Evolutionary conservation across 2,113 vertebrate species (phyloP), one percentile per base, ranked within the genome.

Genomic region (Danionella cerebrum): DNA sequence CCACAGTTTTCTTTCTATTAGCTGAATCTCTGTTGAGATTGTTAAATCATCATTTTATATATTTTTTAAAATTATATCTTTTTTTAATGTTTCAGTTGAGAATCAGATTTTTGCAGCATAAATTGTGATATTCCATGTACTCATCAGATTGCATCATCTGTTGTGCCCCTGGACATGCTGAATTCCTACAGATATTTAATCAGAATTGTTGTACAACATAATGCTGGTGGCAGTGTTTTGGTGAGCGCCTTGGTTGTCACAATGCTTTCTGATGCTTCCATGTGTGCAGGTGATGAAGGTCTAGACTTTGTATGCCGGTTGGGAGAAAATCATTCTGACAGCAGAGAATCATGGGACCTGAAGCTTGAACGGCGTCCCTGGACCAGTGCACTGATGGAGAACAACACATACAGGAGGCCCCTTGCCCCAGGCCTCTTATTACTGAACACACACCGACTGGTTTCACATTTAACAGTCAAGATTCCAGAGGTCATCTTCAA

Each of bases 231-330:
- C 50, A 52, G 27, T 33, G 14, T 52, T 52, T 31, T 14, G 18
- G 50, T 33, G 31, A 72, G 72, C 38, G 70, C 74, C 75, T 72
- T 73, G 66, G 65, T 72, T 74, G 74, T 79, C 71, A 74, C 53
- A 55, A 66, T 41, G 41, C 67, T 33, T 8, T 5, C 8, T 19
- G 2, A 18, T 38, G 29, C 3, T 45, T 52, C 38, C 14, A 39
- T 62, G 59, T 69, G 36, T 74, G 62, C 54, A 70, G 53, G 38
- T 66, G 53, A 45, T 24, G 39, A 53, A 59, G 59, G 39, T 18
- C 19, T 10, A 25, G n/a, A 10, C n/a, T 47, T 38, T 41, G 36
- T 11, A 8, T 18, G 14, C 22, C 47, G 53, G 36, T n/a, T 42
- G 52, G 35, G 11, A 36, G 19, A 70, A 52, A 47, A 55, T 66